Conservation (phyloP, 2,113 vertebrate species). For the Phrynosoma blainvillii region DNA sequence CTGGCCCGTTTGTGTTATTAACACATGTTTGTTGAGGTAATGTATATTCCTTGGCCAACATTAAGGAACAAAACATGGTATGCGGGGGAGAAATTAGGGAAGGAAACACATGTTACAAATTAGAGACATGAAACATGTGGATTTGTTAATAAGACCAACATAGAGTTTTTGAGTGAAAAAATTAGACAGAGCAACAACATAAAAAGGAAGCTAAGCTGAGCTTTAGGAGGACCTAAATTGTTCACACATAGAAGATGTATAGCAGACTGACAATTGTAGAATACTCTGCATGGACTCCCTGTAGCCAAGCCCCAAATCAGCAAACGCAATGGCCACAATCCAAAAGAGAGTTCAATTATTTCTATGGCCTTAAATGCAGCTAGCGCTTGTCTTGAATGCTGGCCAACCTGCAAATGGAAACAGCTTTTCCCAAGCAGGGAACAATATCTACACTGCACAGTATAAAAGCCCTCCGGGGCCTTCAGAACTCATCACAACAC, state of each 20-base stretch:
- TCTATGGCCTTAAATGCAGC: neutral
- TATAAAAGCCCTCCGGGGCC: neutral
- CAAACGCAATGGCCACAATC: neutral
- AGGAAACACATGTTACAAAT: neutral
- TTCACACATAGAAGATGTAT: neutral
- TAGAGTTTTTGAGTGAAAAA: neutral
- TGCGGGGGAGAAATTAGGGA: neutral
- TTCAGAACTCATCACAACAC: neutral
- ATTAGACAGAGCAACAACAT: neutral
- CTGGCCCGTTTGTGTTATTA: neutral
- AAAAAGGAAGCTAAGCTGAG: neutral
- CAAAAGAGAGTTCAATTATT: neutral
- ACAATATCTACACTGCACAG: neutral
- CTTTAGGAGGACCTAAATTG: no score
- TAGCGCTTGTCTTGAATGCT: neutral
- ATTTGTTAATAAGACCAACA: neutral
- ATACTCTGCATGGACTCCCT: no score
- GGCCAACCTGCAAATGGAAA: neutral
- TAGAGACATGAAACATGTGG: neutral
- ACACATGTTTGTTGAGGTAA: neutral
- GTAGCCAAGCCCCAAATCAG: neutral
- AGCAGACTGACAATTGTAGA: neutral
- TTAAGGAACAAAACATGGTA: neutral
- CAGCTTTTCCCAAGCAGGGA: neutral
- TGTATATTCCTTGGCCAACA: neutral